Percentiles rank a stretch among this genome's conserved stretches.
Evolutionary conservation across 2,797 vertebrate genomes (phyloP).

Genomic region (Steatocranus sp.): DNA sequence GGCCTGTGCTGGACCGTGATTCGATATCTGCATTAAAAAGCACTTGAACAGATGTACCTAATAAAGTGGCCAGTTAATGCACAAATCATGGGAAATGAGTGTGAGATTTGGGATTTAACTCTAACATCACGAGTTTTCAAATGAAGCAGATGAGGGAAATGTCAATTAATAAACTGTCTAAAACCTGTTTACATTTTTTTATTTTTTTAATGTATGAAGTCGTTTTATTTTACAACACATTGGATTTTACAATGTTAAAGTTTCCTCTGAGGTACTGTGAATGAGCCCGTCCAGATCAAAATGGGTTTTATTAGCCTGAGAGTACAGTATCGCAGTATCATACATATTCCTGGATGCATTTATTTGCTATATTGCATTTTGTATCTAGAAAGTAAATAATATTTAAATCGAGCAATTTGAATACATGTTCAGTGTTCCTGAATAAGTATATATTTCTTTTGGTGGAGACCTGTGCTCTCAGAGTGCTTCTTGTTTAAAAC

Average conservation of each 20-base stretch:
- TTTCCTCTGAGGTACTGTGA: not conserved
- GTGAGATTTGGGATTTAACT: not conserved
- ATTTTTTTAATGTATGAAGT: no score
- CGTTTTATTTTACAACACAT: not conserved
- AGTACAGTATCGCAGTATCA: not conserved
- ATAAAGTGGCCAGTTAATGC: not conserved
- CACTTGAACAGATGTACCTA: not conserved
- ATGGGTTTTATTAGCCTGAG: not conserved
- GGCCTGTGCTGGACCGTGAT: fast-evolving
- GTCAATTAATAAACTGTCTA: not conserved
- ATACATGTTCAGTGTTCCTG: no score
- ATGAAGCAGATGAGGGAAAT: not conserved
- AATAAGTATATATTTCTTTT: not conserved
- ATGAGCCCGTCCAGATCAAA: not conserved
- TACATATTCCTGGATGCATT: not conserved
- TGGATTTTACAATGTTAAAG: not conserved
- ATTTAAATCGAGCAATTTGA: not conserved
- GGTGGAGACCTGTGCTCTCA: not conserved
- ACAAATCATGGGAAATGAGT: not conserved
- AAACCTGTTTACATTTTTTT: no score
- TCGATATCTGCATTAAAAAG: fast-evolving
- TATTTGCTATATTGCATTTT: not conserved
- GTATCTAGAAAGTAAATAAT: not conserved
- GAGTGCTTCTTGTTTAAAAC: not conserved
- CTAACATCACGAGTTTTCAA: fast-evolving